Conservation (phyloP, 2,888 invertebrate genomes). For the Bimastos eiseni region DNA sequence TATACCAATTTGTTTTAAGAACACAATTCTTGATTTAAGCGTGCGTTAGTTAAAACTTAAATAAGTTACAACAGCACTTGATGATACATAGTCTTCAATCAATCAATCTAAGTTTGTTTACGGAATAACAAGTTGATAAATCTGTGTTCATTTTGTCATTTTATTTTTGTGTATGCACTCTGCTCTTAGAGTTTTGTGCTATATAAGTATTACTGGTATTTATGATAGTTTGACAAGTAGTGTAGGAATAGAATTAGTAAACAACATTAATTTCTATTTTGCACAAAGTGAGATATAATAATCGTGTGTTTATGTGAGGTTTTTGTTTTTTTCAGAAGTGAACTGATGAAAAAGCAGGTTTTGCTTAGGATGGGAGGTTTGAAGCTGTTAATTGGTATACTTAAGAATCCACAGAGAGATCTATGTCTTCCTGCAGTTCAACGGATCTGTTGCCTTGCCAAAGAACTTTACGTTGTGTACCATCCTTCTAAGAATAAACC, state of each 20-base stretch:
- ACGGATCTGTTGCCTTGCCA: not conserved
- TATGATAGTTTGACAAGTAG: not conserved
- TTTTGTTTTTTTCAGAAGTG: not conserved
- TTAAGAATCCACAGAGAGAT: not conserved
- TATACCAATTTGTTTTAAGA: not conserved
- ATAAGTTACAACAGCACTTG: not conserved
- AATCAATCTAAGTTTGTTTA: too few species aligned
- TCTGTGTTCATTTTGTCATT: not conserved
- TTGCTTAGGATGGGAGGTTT: constrained; percentile 9
- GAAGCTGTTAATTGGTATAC: not conserved
- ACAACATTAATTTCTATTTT: not conserved
- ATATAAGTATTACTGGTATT: not conserved
- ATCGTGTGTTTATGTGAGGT: not conserved
- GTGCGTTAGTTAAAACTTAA: not conserved
- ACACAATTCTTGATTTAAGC: not conserved
- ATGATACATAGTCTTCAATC: not conserved
- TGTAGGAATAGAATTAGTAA: not conserved
- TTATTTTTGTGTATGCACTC: not conserved
- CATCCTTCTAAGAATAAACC: not conserved
- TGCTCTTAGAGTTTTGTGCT: not conserved
- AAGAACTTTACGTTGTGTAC: not conserved
- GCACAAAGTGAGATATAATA: not conserved
- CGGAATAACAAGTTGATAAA: not conserved
- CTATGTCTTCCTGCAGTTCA: not conserved
- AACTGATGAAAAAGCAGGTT: not conserved